Evolutionary conservation across 1,140 invertebrate species (phyloP).

Genomic region (Philopotamus ludificatus): DNA sequence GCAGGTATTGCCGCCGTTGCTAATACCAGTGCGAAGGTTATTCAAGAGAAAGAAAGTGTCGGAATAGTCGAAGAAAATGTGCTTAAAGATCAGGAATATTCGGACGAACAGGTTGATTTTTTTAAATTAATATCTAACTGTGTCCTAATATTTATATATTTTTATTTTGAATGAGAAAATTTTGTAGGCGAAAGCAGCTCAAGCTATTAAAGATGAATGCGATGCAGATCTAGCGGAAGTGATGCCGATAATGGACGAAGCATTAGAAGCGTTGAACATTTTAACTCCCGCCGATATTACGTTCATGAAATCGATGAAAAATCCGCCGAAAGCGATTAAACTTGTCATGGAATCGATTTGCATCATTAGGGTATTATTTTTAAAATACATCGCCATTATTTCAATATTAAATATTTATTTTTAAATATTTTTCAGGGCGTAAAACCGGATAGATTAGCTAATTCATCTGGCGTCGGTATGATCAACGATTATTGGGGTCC

Average conservation of each 20-base stretch:
- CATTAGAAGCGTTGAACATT: conserved; percentile 86
- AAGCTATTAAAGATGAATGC: conserved; percentile 93
- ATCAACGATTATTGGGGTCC: conserved; percentile 93
- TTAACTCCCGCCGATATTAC: conserved; percentile 90
- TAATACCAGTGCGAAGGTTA: conserved; percentile 74
- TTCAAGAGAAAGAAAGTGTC: conserved; percentile 81
- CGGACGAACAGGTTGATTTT: conserved; percentile 58
- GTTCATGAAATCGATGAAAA: conserved; percentile 96
- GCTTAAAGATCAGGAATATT: conserved; percentile 63
- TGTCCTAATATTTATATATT: not conserved
- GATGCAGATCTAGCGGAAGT: conserved; percentile 91
- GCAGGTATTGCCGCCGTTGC: conserved; percentile 81
- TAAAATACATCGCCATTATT: conserved; percentile 4
- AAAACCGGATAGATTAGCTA: conserved; percentile 80
- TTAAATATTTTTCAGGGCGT: conserved; percentile 58
- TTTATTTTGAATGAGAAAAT: conserved; percentile 15
- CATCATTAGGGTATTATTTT: conserved; percentile 75
- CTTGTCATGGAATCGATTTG: conserved; percentile 96
- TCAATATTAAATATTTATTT: conserved; percentile 5
- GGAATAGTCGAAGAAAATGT: conserved; percentile 75
- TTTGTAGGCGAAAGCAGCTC: conserved; percentile 70
- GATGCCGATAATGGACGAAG: conserved; percentile 88
- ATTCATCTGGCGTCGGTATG: conserved; percentile 73
- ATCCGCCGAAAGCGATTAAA: conserved; percentile 89
- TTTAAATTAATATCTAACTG: not conserved